phyloP scores from a whole-genome alignment of 2,113 vertebrate species.

The Oncorhynchus tshawytscha region DNA sequence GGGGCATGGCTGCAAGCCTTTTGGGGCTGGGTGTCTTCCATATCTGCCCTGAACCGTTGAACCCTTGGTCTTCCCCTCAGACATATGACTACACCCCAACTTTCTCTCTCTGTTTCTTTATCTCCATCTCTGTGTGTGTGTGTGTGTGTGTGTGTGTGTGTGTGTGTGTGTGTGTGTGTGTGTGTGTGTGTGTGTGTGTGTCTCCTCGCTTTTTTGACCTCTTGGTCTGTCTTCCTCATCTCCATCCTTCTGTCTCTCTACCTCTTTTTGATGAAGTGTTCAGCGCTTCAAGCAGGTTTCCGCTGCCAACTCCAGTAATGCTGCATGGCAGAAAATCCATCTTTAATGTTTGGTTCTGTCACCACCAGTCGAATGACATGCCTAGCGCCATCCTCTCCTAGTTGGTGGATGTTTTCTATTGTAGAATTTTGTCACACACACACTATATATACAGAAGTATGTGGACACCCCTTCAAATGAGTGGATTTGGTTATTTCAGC shows the following conservation, averaged over 20 bases:
- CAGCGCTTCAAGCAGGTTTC: neutral
- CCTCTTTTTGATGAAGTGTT: neutral
- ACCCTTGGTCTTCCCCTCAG: neutral
- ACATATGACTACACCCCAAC: neutral
- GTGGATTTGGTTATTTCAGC: too few species aligned
- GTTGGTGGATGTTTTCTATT: conserved; percentile 14
- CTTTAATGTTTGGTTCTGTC: neutral
- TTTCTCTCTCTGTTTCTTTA: neutral
- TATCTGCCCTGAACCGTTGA: neutral
- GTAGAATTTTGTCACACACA: too few species aligned
- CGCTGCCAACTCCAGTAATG: neutral
- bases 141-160: neutral
- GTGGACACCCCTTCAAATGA: too few species aligned
- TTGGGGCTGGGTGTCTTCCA: neutral
- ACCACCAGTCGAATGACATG: neutral
- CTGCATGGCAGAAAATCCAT: conserved; percentile 13
- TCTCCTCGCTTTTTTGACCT: neutral
- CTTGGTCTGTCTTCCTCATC: neutral
- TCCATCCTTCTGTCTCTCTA: neutral
- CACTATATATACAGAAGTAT: too few species aligned
- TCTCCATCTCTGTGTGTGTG: neutral
- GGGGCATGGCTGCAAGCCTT: neutral
- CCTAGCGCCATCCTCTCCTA: neutral
- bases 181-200: neutral
- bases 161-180: neutral